A percentile compares a stretch with the other conserved stretches of the same genome.
These are phyloP conservation scores for Bovichtus diacanthus DNA, from an alignment of 2,797 vertebrate genomes.

Conservation along the genomic window DNA sequence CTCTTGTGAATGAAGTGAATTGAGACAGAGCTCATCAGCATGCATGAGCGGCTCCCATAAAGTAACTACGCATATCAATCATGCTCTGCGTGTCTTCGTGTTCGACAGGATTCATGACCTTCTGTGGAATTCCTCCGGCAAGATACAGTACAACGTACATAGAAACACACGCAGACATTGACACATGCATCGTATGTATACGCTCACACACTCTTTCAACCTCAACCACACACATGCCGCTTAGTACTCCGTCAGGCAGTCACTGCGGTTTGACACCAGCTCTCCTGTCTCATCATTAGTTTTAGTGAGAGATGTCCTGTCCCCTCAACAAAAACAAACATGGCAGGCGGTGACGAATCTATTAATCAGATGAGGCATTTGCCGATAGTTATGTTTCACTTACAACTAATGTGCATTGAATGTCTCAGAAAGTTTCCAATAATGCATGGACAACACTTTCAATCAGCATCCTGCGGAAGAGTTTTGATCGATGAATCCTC, in stretches of 20 bases:
- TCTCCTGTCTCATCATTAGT: slow-evolving; percentile 77
- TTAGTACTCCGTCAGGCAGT: slow-evolving; percentile 71
- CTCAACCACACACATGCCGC: slow-evolving; percentile 45
- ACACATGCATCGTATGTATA: slow-evolving; percentile 19
- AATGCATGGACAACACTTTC: slow-evolving; percentile 71
- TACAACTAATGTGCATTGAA: slow-evolving; percentile 82
- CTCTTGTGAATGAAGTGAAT: slow-evolving; percentile 79
- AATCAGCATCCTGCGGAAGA: slow-evolving; percentile 53
- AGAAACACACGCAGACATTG: slow-evolving; percentile 10
- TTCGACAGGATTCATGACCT: slow-evolving; percentile 68
- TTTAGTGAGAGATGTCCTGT: slow-evolving; percentile 79
- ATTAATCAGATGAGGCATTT: slow-evolving; percentile 78
- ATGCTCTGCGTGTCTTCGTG: slow-evolving; percentile 52
- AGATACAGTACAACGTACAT: slow-evolving; percentile 48
- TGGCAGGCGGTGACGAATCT: slow-evolving; percentile 77
- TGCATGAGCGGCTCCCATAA: slow-evolving; percentile 76
- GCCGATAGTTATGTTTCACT: slow-evolving; percentile 84
- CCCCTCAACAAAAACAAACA: slow-evolving; percentile 81
- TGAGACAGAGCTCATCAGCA: slow-evolving; percentile 76
- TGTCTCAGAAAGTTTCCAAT: slow-evolving; percentile 76
- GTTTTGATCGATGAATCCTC: slow-evolving; percentile 74
- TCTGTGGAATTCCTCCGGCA: slow-evolving; percentile 61
- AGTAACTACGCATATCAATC: slow-evolving; percentile 80
- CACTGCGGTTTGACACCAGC: slow-evolving; percentile 65
- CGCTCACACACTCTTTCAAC: slow-evolving; percentile 29